Percentiles rank a stretch among this genome's conserved stretches.
These are phyloP conservation scores for Mamestra brassicae DNA, from an alignment of 2,888 invertebrate species.

Conservation along the genomic window DNA sequence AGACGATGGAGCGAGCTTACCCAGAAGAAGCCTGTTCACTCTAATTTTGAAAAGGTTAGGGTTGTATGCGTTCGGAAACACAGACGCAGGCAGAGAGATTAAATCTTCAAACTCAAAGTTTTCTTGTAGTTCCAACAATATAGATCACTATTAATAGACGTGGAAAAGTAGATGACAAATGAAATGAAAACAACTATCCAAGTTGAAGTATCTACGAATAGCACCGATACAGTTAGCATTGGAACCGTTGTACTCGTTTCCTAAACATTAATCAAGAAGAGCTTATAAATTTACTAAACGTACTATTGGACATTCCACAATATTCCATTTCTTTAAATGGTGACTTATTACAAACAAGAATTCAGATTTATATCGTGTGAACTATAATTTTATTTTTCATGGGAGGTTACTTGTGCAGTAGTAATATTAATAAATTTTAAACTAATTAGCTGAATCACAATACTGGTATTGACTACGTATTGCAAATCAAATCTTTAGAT, in stretches of 20 bases:
- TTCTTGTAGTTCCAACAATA: background rate
- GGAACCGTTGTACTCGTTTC: constrained; percentile 14
- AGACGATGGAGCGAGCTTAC: too few species aligned
- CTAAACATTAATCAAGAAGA: constrained; percentile 31
- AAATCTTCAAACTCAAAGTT: too few species aligned
- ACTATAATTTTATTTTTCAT: constrained; percentile 53
- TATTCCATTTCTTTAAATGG: constrained; percentile 21
- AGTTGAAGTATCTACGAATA: background rate
- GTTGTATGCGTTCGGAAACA: too few species aligned
- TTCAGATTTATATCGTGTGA: constrained; percentile 35
- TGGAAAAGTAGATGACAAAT: background rate
- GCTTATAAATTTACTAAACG: constrained; percentile 20
- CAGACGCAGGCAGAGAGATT: too few species aligned
- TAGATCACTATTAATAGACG: background rate
- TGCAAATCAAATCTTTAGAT: constrained; percentile 87
- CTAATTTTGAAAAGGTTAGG: too few species aligned
- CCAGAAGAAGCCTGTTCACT: too few species aligned
- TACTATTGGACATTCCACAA: constrained; percentile 29
- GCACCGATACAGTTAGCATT: constrained; percentile 14
- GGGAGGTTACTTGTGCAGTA: constrained; percentile 53
- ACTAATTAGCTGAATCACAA: constrained; percentile 78
- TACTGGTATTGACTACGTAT: constrained; percentile 72
- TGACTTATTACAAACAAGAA: constrained; percentile 38
- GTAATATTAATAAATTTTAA: constrained; percentile 79
- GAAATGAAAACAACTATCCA: background rate